Conservation (phyloP, 2,113 vertebrate genomes). For the Megaptera novaeangliae region DNA sequence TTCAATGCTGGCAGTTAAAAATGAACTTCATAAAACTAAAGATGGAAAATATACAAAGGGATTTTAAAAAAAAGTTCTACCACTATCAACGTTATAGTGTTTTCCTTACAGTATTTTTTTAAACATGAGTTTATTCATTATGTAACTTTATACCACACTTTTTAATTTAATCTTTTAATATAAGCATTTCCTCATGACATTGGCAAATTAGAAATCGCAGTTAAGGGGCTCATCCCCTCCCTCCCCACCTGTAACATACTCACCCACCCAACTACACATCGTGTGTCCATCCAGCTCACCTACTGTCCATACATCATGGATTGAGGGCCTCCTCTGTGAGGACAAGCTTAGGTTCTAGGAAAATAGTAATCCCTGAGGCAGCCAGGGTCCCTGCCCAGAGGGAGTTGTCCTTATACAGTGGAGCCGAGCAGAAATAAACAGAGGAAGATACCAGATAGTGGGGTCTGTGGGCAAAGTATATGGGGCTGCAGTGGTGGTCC, state of each 20-base stretch:
- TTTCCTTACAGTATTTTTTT: not conserved
- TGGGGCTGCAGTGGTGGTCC: too few relatives aligned
- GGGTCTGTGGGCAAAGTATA: accelerated
- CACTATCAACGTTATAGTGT: not conserved
- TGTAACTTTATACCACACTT: not conserved
- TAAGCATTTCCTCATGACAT: not conserved
- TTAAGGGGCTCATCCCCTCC: not conserved
- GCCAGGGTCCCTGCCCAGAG: not conserved
- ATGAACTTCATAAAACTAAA: not conserved
- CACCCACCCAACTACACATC: accelerated
- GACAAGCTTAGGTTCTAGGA: not conserved
- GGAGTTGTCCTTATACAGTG: accelerated
- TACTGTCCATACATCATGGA: accelerated
- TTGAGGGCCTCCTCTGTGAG: not conserved
- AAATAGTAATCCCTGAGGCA: not conserved
- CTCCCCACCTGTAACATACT: not conserved
- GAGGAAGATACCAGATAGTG: not conserved
- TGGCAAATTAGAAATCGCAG: not conserved
- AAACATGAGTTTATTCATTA: not conserved
- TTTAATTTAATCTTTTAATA: not conserved
- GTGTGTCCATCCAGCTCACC: not conserved
- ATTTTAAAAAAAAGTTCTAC: not conserved
- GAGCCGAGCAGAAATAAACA: not conserved
- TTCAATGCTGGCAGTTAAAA: not conserved
- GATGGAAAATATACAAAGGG: not conserved